Percentiles rank a stretch among this genome's conserved stretches.
Evolutionary conservation across 2,113 vertebrate species (phyloP).

Genomic region (Cichladusa arquata): DNA sequence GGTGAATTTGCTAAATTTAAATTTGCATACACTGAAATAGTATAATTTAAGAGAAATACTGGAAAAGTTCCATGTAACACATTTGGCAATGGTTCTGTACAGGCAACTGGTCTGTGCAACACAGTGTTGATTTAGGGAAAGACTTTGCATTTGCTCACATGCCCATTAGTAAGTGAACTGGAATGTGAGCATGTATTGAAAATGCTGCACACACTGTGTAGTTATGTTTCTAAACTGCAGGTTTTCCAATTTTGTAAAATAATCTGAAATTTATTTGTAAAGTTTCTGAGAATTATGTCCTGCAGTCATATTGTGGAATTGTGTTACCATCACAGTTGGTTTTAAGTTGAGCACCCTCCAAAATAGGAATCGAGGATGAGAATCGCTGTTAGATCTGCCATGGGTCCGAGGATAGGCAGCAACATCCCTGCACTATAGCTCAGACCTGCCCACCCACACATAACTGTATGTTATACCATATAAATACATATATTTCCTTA

Average conservation of each 20-base stretch:
- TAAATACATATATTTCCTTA: not conserved
- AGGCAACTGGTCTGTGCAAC: not conserved
- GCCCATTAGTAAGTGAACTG: not conserved
- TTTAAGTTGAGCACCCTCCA: not conserved
- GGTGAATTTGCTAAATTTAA: not conserved
- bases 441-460: not conserved
- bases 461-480: not conserved
- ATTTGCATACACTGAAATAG: not conserved
- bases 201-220: not conserved
- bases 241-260: not conserved
- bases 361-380: not conserved
- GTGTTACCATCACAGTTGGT: not conserved
- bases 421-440: not conserved
- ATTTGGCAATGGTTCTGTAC: slow-evolving; percentile 13
- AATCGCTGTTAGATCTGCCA: not conserved
- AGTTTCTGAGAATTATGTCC: not conserved
- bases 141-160: not conserved
- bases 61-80: slow-evolving; percentile 1
- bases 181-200: not conserved
- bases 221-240: not conserved
- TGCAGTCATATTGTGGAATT: not conserved
- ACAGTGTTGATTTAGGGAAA: not conserved
- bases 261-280: not conserved
- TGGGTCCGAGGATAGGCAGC: not conserved
- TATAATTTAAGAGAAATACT: slow-evolving; percentile 24